These are phyloP conservation scores for Tetragonisca angustula DNA, from an alignment of 2,888 invertebrate species.

Conservation along the genomic window DNA sequence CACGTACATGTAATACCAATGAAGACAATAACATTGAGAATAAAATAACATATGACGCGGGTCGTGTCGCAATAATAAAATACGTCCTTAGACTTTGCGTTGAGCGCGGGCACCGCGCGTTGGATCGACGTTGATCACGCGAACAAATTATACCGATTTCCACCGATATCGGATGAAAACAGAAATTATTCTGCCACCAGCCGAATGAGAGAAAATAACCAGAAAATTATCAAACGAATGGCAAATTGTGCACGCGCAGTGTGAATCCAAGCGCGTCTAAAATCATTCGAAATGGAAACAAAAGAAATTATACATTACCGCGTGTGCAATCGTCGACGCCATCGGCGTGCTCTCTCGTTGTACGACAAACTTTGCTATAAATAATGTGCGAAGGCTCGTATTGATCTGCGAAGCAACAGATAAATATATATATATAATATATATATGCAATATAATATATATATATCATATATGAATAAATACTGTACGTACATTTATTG, in stretches of 20 bases:
- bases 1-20: constrained; percentile 69
- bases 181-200: no score
- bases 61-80: constrained; percentile 59
- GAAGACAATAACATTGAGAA: constrained; percentile 66
- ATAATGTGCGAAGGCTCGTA: constrained; percentile 67
- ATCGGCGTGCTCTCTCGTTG: constrained; percentile 36
- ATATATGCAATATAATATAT: constrained; percentile 8
- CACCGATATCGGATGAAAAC: no score
- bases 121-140: constrained; percentile 43
- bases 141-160: neutral
- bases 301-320: neutral
- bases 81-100: constrained; percentile 52
- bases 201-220: neutral
- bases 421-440: constrained; percentile 59
- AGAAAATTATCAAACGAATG: neutral
- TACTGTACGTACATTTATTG: constrained; percentile 61
- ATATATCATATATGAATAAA: constrained; percentile 44
- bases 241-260: constrained; percentile 13
- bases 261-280: neutral
- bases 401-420: constrained; percentile 64
- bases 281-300: neutral
- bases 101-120: constrained; percentile 9
- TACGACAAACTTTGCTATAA: constrained; percentile 58
- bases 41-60: constrained; percentile 63
- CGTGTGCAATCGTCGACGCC: constrained; percentile 39